Percentiles rank a stretch among this genome's conserved stretches.
phyloP scores from a whole-genome alignment of 2,888 invertebrate genomes.

The Calameuta idolon region DNA sequence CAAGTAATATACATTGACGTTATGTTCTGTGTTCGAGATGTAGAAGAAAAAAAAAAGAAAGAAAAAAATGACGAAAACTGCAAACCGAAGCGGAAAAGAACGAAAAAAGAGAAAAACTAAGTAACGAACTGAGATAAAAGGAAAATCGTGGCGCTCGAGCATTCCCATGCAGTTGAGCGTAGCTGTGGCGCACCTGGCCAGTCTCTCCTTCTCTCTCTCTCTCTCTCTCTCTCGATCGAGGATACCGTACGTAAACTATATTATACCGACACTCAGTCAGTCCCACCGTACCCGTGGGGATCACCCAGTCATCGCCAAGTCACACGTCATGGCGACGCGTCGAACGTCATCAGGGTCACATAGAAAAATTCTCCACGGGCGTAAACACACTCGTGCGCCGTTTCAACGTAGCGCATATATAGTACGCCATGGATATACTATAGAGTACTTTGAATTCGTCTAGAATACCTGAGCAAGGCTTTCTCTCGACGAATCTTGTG shows the following conservation, averaged over 20 bases:
- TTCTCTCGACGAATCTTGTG: background rate
- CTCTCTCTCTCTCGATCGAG: background rate
- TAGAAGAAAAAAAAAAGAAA: background rate
- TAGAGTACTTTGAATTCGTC: background rate
- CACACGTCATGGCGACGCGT: slow-evolving; percentile 19
- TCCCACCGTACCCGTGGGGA: background rate
- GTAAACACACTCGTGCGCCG: background rate
- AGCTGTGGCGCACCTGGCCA: slow-evolving; percentile 38
- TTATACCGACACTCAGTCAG: background rate
- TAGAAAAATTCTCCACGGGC: background rate
- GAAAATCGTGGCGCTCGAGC: slow-evolving; percentile 24
- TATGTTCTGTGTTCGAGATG: background rate
- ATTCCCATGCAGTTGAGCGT: slow-evolving; percentile 46
- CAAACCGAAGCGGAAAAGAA: background rate
- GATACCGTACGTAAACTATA: background rate
- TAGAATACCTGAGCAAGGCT: background rate
- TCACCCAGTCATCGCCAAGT: slow-evolving; percentile 3
- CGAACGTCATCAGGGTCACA: slow-evolving; percentile 8
- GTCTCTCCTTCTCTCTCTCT: background rate
- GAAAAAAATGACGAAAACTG: background rate
- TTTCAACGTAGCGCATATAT: background rate
- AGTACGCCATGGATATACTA: background rate
- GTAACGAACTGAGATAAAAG: slow-evolving; percentile 1
- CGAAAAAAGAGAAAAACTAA: slow-evolving; percentile 3
- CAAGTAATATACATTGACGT: background rate